Evolutionary conservation across 2,797 vertebrate species (phyloP), one percentile per base, ranked within the genome.

Genomic region (Phoebastria nigripes): DNA sequence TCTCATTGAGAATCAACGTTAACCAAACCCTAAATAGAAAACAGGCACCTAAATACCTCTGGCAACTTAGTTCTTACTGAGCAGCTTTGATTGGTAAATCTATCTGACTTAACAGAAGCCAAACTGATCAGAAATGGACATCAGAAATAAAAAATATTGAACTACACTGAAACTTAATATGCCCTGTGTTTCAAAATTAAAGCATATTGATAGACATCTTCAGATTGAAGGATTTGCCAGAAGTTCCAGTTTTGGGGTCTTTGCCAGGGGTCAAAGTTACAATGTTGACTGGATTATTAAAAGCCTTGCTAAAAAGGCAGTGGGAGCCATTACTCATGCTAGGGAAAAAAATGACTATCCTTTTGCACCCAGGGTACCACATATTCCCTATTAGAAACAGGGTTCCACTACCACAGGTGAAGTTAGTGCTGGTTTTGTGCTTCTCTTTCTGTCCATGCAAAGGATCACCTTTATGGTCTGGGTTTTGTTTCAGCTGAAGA

Each of bases 381-480:
- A 26, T 35, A 35, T 52, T 72, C 11, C 20, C 3, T 66, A 31
- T 52, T 6, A 72, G 52, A 59, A 90, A 65, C 16, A 52, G 39
- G 5, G 9, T 52, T 79, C 29, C 39, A 14, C 14, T 44, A 35
- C 29, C 46, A 46, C n/a, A 58, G 24, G 18, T 39, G 6, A 78
- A n/a, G 20, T 49, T 39, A 29, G 24, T 88, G 24, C 3, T 49
- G 24, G 17, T 55, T 55, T 78, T 55, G 72, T 78, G 35, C 16
- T 55, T 49, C 39, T 65, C n/a, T 42, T 82, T 42, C 35, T 55
- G 33, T 61, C 61, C 9, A 11, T 29, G 42, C 14, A 31, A 73
- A 66, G 54, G 24, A 39, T 59, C 24, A 49, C 11, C 0, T 0
- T 49, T 61, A 49, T 4, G 7, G 24, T 55, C 16, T 55, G 14